Evolutionary conservation across 2,113 vertebrate species (phyloP), one percentile per base, ranked within the genome.

Genomic region (Pluvialis apricaria): DNA sequence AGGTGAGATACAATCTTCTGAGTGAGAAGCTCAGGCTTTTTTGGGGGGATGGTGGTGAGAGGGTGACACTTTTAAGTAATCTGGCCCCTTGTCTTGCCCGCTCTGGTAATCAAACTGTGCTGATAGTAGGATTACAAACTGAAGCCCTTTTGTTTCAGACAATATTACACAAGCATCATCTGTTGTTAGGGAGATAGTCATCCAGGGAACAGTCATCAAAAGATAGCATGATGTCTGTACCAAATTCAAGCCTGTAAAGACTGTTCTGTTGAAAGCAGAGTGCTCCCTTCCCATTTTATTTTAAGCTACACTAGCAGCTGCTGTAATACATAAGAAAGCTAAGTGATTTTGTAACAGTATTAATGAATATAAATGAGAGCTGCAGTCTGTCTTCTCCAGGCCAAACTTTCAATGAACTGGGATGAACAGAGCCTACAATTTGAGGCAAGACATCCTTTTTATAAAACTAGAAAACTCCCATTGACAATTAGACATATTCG

Each of bases 301-400:
- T 96, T 95, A 86, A 94, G 75, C 45, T 66, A 51, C 71, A 47
- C 28, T 42, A 93, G 68, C 93, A 96, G 82, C 82, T 97, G 90
- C 64, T 83, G 25, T 88, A 88, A 93, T 92, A 90, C 82, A 62
- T 92, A 90, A 90, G 92, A n/a, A 55, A 93, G 51, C 42, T 73
- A 86, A 90, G 88, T 75, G 9, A 92, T 94, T 95, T 94, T 58
- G 62, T 82, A 94, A 62, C 85, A 88, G 19, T 77, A 91, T 95
- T 96, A 96, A 96, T 92, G 71, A 93, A 93, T 94, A 96, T 83
- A 90, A 94, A 95, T 90, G 71, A 96, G 54, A 91, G 5, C 54
- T 90, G 32, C 72, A 88, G 38, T 91, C 91, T 94, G 80, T 82
- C 25, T 76, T 91, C 70, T 80, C 62, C n/a, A 55, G 26, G 72